A percentile compares a stretch with the other conserved stretches of the same genome.
These are phyloP conservation scores for Scaptomyza pallida DNA, from an alignment of 1,140 invertebrate genomes.

Conservation along the genomic window DNA sequence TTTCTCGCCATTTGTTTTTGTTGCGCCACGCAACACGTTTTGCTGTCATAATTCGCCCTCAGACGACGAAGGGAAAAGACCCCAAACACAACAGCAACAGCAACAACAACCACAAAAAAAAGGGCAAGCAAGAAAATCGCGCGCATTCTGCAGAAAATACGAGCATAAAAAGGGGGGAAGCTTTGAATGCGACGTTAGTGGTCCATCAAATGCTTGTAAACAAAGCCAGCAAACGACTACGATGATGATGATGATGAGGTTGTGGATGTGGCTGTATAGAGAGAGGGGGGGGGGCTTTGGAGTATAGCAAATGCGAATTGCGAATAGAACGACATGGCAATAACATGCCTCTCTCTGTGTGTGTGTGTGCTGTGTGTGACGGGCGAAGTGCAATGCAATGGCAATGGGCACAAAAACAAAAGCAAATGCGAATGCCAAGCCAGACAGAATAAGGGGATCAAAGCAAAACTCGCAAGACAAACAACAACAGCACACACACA, in stretches of 20 bases:
- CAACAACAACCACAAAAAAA: conserved; percentile 1
- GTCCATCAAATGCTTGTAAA: conserved; percentile 80
- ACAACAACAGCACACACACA: conserved; percentile 34
- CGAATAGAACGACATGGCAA: conserved; percentile 40
- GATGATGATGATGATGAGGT: conserved; percentile 27
- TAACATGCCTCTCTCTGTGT: conserved; percentile 38
- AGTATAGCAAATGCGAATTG: conserved; percentile 13
- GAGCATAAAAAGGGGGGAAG: conserved; percentile 36
- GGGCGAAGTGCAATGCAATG: conserved; percentile 72
- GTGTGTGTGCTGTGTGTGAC: conserved; percentile 31
- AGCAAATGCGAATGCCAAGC: conserved; percentile 36
- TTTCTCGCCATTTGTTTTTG: conserved; percentile 72
- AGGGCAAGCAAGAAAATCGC: conserved; percentile 55
- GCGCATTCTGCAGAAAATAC: conserved; percentile 49
- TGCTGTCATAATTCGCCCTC: conserved; percentile 60
- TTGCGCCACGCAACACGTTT: conserved; percentile 49
- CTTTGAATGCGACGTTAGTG: conserved; percentile 69
- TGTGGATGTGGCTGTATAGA: conserved; percentile 6
- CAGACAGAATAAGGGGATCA: conserved; percentile 78
- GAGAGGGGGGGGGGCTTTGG: neutral
- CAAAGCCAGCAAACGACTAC: conserved; percentile 70
- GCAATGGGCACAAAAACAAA: conserved; percentile 75
- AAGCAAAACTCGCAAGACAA: conserved; percentile 70
- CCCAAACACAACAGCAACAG: neutral
- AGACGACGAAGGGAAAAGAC: conserved; percentile 18